Conservation (phyloP, 2,888 invertebrate genomes). For the Ditula angustiorana region DNA sequence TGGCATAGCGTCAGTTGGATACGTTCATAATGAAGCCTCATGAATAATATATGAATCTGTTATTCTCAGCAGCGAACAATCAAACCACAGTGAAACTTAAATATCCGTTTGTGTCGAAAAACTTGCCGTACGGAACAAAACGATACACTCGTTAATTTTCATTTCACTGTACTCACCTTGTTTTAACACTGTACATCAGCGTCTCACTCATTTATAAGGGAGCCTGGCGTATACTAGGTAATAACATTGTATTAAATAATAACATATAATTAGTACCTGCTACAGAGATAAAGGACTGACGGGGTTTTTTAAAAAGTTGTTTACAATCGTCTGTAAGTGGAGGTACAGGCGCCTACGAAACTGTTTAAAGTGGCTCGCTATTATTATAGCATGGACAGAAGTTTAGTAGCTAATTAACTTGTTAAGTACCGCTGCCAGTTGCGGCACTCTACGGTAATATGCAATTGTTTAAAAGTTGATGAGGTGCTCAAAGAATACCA, state of each 20-base stretch:
- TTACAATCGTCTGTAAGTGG: conserved; percentile 78
- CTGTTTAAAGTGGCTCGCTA: conserved; percentile 44
- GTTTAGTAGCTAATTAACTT: conserved; percentile 42
- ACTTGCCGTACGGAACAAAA: conserved; percentile 60
- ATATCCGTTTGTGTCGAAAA: conserved; percentile 60
- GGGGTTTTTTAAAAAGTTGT: conserved; percentile 79
- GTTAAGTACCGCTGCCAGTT: conserved; percentile 41
- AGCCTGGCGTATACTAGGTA: conserved; percentile 68
- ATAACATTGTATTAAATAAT: conserved; percentile 82
- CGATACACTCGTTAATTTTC: conserved; percentile 65
- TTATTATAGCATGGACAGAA: conserved; percentile 43
- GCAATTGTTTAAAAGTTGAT: conserved; percentile 20
- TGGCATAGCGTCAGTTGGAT: conserved; percentile 60
- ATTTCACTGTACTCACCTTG: conserved; percentile 60
- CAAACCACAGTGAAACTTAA: conserved; percentile 65
- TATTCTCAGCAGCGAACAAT: conserved; percentile 62
- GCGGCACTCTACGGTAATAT: conserved; percentile 7
- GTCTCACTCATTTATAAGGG: conserved; percentile 63
- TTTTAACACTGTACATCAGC: conserved; percentile 67
- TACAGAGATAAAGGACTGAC: conserved; percentile 78
- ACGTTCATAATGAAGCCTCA: conserved; percentile 67
- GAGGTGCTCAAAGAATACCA: conserved; percentile 17
- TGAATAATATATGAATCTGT: conserved; percentile 64
- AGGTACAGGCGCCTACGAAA: conserved; percentile 65
- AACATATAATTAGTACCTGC: conserved; percentile 82